Conservation (phyloP, 2,797 vertebrate species). For the Arctocebus calabarensis region DNA sequence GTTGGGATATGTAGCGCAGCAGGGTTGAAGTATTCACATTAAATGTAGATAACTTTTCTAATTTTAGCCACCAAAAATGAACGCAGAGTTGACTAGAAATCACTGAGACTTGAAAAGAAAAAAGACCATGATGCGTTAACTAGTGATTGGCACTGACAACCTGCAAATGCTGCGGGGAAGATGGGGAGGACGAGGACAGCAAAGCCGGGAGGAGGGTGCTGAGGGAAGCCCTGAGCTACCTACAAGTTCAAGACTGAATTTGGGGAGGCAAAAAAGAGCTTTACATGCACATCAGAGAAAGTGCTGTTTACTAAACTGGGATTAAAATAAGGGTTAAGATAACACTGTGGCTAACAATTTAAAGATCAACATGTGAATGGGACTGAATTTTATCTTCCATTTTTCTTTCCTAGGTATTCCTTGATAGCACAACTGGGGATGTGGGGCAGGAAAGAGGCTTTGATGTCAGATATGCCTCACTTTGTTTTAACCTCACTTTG, state of each 20-base stretch:
- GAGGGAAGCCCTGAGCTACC: neutral
- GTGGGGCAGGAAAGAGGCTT: neutral
- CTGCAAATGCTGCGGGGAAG: neutral
- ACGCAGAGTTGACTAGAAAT: conserved; percentile 17
- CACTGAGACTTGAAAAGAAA: neutral
- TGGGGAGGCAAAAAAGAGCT: conserved; percentile 42
- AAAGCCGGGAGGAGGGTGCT: neutral
- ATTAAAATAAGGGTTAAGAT: conserved; percentile 49
- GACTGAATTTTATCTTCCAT: conserved; percentile 42
- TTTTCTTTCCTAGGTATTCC: conserved; percentile 47
- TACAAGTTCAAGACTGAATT: conserved; percentile 33
- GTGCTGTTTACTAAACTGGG: conserved; percentile 10
- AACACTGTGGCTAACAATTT: conserved; percentile 38
- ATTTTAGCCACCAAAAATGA: neutral
- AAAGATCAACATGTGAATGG: conserved; percentile 51
- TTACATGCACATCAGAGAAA: conserved; percentile 3
- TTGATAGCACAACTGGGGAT: neutral
- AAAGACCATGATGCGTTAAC: neutral
- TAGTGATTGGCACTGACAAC: neutral
- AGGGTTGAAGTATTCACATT: neutral
- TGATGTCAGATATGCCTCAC: conserved; percentile 15
- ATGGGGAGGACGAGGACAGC: neutral
- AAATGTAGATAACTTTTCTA: conserved; percentile 5
- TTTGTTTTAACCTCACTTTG: conserved; percentile 10
- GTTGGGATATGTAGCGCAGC: neutral